These are phyloP conservation scores for Triplophysa dalaica DNA, from an alignment of 2,113 vertebrate genomes.

Conservation along the genomic window DNA sequence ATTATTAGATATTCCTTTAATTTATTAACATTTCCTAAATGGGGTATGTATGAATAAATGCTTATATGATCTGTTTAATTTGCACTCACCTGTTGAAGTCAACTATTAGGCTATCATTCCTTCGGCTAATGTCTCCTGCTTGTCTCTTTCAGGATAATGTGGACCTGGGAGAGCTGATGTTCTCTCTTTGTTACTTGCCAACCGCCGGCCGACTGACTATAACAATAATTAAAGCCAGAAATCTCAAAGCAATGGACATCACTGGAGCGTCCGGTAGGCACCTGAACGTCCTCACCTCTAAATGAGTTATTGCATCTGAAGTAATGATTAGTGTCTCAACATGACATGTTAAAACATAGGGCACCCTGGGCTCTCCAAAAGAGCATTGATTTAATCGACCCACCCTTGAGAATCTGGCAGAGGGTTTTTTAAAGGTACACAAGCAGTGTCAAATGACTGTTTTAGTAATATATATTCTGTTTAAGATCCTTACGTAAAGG, in stretches of 20 bases:
- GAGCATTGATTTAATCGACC: conserved; percentile 22
- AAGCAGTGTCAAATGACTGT: background rate
- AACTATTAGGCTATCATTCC: background rate
- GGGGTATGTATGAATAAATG: background rate
- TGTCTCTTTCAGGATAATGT: conserved; percentile 85
- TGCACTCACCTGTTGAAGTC: background rate
- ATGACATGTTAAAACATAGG: conserved; percentile 31
- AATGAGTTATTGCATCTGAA: background rate
- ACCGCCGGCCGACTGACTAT: conserved; percentile 96
- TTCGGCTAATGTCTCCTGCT: background rate
- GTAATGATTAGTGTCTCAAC: conserved; percentile 28
- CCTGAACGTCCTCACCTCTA: background rate
- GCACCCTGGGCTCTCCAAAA: conserved; percentile 1
- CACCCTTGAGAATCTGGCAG: conserved; percentile 14
- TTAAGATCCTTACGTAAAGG: conserved; percentile 97
- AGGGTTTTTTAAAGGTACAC: background rate
- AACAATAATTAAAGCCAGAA: conserved; percentile 98
- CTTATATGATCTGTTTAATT: background rate
- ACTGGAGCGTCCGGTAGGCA: conserved; percentile 88
- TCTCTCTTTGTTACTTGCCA: conserved; percentile 97
- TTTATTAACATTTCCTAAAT: background rate
- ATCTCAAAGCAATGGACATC: conserved; percentile 99
- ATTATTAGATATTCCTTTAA: background rate
- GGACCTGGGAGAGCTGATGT: conserved; percentile 98
- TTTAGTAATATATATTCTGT: background rate